phyloP scores from a whole-genome alignment of 2,888 invertebrate species.

The Drosophila mercatorum region DNA sequence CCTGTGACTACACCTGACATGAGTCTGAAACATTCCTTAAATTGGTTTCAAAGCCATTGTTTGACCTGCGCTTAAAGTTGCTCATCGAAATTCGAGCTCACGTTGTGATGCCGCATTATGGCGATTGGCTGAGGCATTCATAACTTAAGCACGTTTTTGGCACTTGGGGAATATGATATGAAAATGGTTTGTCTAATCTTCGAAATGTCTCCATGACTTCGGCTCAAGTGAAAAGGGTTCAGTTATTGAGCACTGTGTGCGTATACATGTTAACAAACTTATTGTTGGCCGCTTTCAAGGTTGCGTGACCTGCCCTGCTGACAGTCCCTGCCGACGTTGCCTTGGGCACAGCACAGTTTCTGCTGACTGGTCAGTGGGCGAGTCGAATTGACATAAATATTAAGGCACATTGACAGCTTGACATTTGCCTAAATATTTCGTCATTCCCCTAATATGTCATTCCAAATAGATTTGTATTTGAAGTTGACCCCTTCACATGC shows the following conservation, averaged over 20 bases:
- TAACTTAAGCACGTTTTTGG: constrained; percentile 27
- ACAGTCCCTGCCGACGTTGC: constrained; percentile 16
- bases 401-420: constrained; percentile 65
- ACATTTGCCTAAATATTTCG: constrained; percentile 49
- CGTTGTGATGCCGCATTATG: constrained; percentile 12
- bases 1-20: constrained; percentile 19
- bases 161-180: constrained; percentile 55
- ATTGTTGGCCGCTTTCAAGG: constrained; percentile 47
- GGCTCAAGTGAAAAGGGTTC: constrained; percentile 65
- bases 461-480: background rate
- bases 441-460: constrained; percentile 17
- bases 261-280: constrained; percentile 23
- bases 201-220: constrained; percentile 35
- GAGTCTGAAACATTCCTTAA: constrained; percentile 9
- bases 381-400: constrained; percentile 58
- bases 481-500: background rate
- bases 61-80: constrained; percentile 45
- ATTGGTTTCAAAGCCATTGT: constrained; percentile 26
- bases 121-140: constrained; percentile 21
- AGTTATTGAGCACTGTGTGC: constrained; percentile 16
- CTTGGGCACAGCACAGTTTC: constrained; percentile 11
- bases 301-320: constrained; percentile 11
- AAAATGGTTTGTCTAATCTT: constrained; percentile 49
- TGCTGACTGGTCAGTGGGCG: constrained; percentile 2
- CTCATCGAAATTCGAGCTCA: constrained; percentile 20